These are phyloP conservation scores for Morus bassanus DNA, from an alignment of 2,797 vertebrate genomes.

Conservation along the genomic window DNA sequence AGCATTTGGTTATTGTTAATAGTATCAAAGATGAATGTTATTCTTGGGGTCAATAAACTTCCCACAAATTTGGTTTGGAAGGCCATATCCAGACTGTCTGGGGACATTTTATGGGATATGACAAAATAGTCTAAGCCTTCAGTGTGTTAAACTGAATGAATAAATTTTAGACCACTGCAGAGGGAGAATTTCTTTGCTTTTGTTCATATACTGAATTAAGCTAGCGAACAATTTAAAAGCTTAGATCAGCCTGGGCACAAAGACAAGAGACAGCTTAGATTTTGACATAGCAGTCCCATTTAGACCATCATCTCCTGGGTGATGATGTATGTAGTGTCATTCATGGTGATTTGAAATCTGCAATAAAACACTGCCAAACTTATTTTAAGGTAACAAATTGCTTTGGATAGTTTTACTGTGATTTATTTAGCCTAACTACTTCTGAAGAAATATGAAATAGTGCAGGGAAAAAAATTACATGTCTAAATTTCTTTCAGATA, in stretches of 20 bases:
- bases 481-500: slow-evolving; percentile 47
- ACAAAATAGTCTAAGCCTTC: slow-evolving; percentile 41
- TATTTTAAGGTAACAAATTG: slow-evolving; percentile 63
- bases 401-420: slow-evolving; percentile 13
- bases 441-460: slow-evolving; percentile 37
- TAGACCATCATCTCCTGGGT: slow-evolving; percentile 39
- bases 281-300: slow-evolving; percentile 42
- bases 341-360: slow-evolving; percentile 54
- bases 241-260: slow-evolving; percentile 45
- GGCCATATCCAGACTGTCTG: slow-evolving; percentile 39
- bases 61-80: slow-evolving; percentile 6
- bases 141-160: background rate
- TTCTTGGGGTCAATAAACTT: background rate
- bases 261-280: slow-evolving; percentile 29
- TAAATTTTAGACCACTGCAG: background rate
- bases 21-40: slow-evolving; percentile 18
- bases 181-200: slow-evolving; percentile 42
- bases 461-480: background rate
- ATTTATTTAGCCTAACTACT: slow-evolving; percentile 54
- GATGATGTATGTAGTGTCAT: slow-evolving; percentile 48
- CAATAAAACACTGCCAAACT: slow-evolving; percentile 62
- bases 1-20: slow-evolving; percentile 46
- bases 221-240: slow-evolving; percentile 2
- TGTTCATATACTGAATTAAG: slow-evolving; percentile 15
- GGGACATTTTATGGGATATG: slow-evolving; percentile 48